Evolutionary conservation across 35 echinoderm and acorn worm species (phyloP).

Genomic region (Ophiothrix spiculata): DNA sequence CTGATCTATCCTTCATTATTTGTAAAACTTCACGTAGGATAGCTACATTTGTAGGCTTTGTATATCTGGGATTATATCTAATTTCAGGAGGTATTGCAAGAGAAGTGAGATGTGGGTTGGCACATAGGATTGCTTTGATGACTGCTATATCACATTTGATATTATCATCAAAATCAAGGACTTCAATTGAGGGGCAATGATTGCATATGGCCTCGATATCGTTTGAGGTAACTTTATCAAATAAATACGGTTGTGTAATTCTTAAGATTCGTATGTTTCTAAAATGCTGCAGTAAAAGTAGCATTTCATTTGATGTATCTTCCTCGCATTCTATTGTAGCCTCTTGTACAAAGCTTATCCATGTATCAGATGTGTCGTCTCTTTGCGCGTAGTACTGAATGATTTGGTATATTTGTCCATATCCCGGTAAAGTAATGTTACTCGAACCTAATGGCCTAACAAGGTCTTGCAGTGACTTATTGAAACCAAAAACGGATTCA

Average conservation of each 20-base stretch:
- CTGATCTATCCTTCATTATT: background rate
- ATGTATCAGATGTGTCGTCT: background rate
- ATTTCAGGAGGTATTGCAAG: background rate
- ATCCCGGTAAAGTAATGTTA: background rate
- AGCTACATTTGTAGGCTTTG: background rate
- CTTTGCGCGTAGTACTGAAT: background rate
- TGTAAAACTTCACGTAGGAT: background rate
- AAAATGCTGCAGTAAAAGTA: too few relatives aligned
- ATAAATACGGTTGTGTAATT: too few relatives aligned
- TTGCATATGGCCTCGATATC: too few relatives aligned
- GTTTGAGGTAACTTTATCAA: too few relatives aligned
- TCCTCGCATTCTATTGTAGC: background rate
- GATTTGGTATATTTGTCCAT: background rate
- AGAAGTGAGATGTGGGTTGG: background rate
- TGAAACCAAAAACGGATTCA: background rate
- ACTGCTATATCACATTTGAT: background rate
- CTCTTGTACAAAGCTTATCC: background rate
- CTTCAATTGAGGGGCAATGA: too few relatives aligned
- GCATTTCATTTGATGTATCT: too few relatives aligned
- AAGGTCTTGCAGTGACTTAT: background rate
- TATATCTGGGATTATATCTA: too few relatives aligned
- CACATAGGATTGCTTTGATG: background rate
- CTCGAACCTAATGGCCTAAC: background rate
- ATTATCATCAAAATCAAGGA: background rate
- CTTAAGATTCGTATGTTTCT: too few relatives aligned